Conservation (phyloP, 2,888 invertebrate species). For the Gastrophysa polygoni region DNA sequence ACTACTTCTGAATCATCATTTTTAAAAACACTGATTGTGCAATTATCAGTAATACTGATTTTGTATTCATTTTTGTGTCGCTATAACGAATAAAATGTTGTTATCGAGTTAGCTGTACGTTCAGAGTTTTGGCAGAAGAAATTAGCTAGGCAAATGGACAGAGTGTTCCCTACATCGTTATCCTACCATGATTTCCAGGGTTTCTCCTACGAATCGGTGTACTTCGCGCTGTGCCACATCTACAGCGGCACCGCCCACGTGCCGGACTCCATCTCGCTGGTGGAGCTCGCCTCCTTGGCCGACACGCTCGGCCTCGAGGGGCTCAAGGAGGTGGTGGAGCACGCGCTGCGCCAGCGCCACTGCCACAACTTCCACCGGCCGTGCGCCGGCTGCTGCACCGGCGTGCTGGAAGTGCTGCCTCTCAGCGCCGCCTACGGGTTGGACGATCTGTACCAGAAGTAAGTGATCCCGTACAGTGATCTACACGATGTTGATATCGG, state of each 20-base stretch:
- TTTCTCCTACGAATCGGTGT: conserved; percentile 83
- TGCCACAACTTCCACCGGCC: conserved; percentile 97
- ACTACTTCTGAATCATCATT: no score
- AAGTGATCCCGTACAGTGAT: conserved; percentile 46
- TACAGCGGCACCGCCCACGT: conserved; percentile 92
- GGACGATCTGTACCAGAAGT: conserved; percentile 85
- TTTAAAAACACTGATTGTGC: no score
- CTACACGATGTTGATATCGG: no score
- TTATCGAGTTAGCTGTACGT: no score
- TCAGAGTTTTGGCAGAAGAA: background rate
- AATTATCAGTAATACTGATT: no score
- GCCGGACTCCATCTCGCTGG: conserved; percentile 83
- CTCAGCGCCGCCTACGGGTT: conserved; percentile 84
- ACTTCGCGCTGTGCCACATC: conserved; percentile 91
- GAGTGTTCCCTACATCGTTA: background rate
- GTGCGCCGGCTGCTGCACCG: conserved; percentile 85
- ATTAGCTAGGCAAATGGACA: no score
- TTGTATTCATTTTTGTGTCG: no score
- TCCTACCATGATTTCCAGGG: conserved; percentile 56
- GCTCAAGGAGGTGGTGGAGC: conserved; percentile 88
- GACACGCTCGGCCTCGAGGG: conserved; percentile 91
- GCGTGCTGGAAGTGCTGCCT: conserved; percentile 83
- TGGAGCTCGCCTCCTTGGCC: conserved; percentile 85
- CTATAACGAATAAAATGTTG: no score
- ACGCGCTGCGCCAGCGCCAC: conserved; percentile 77